Evolutionary conservation across 1,140 invertebrate genomes (phyloP).

Genomic region (Bombus waltoni): DNA sequence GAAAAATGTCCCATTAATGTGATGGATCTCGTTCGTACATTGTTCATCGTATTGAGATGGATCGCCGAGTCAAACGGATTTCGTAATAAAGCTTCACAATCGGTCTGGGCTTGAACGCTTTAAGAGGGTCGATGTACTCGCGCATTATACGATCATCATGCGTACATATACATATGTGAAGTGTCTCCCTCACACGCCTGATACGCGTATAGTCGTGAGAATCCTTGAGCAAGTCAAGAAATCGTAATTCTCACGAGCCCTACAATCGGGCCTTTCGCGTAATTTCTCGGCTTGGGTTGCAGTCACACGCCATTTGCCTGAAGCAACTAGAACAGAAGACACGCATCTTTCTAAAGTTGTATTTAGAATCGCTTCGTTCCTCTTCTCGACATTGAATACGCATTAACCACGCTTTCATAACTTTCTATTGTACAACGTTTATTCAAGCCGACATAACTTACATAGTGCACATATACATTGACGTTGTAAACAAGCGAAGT

Average conservation of each 20-base stretch:
- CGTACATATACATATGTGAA: not conserved
- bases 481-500: not conserved
- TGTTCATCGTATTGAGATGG: too few species aligned
- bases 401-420: constrained; percentile 6
- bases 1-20: too few species aligned
- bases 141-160: not conserved
- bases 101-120: too few species aligned
- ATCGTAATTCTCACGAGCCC: constrained; percentile 62
- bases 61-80: not conserved
- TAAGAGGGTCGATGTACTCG: constrained; percentile 11
- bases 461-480: not conserved
- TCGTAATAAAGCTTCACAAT: not conserved
- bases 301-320: constrained; percentile 45
- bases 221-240: constrained; percentile 48
- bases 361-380: not conserved
- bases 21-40: too few species aligned
- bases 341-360: constrained; percentile 2
- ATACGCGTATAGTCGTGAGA: constrained; percentile 45
- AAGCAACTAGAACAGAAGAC: constrained; percentile 21
- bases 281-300: constrained; percentile 43
- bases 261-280: constrained; percentile 46
- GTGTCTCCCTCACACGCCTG: not conserved
- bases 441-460: not conserved
- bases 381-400: not conserved
- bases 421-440: not conserved